Percentiles rank a stretch among this genome's conserved stretches.
phyloP scores from a whole-genome alignment of 2,113 vertebrate genomes.

The Nibea coibor region DNA sequence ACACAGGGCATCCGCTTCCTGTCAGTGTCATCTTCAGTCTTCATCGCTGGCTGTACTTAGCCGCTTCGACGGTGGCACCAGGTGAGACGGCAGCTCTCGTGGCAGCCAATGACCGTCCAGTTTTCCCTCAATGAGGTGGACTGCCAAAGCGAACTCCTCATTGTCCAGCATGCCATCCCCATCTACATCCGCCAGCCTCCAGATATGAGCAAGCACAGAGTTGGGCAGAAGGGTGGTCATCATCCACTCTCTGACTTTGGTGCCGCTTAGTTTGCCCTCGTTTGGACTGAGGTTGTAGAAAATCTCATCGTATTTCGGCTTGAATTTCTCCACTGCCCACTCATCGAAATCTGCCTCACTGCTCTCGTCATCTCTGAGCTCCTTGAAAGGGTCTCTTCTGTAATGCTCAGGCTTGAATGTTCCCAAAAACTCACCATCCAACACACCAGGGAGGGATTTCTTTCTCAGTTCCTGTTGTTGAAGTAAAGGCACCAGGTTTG shows the following conservation, averaged over 20 bases:
- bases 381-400: slow-evolving; percentile 81
- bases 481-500: slow-evolving; percentile 89
- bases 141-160: slow-evolving; percentile 92
- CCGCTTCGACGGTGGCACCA: slow-evolving; percentile 90
- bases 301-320: slow-evolving; percentile 93
- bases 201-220: slow-evolving; percentile 90
- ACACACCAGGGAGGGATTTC: slow-evolving; percentile 77
- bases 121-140: slow-evolving; percentile 91
- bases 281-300: slow-evolving; percentile 90
- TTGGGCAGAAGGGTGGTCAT: slow-evolving; percentile 88
- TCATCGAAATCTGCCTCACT: slow-evolving; percentile 80
- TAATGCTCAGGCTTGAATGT: slow-evolving; percentile 84
- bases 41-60: slow-evolving; percentile 27
- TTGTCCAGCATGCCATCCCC: slow-evolving; percentile 91
- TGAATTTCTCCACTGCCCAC: slow-evolving; percentile 91
- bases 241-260: slow-evolving; percentile 92
- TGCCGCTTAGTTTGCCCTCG: slow-evolving; percentile 89
- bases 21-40: slow-evolving; percentile 9
- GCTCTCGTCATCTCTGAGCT: slow-evolving; percentile 62
- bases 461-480: slow-evolving; percentile 85
- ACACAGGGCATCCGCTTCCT: slow-evolving; percentile 2
- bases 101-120: slow-evolving; percentile 90
- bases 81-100: slow-evolving; percentile 86
- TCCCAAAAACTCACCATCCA: slow-evolving; percentile 87
- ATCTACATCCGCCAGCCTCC: slow-evolving; percentile 92